phyloP scores from a whole-genome alignment of 2,113 vertebrate species.

The Hystrix cristata region DNA sequence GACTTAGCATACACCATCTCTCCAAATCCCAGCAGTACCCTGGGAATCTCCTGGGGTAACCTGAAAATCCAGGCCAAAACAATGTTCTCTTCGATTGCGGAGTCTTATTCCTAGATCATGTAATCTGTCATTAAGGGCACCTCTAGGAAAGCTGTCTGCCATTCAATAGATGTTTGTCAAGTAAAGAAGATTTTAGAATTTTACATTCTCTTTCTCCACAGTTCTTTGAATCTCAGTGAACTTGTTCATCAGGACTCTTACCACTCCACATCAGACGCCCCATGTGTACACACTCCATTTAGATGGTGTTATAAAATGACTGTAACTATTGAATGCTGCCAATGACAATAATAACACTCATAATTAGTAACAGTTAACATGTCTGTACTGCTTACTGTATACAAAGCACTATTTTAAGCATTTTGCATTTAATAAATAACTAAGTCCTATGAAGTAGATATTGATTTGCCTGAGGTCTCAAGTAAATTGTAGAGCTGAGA shows the following conservation, averaged over 20 bases:
- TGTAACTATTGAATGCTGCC: not conserved
- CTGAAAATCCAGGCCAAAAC: not conserved
- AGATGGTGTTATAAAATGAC: not conserved
- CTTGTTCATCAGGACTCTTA: not conserved
- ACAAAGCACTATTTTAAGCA: not conserved
- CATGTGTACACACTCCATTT: not conserved
- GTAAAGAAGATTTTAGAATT: not conserved
- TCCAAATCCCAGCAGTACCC: too few relatives aligned
- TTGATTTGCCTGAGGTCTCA: not conserved
- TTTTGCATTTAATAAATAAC: not conserved
- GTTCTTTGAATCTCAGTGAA: not conserved
- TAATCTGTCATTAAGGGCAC: rapidly evolving
- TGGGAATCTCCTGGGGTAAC: too few relatives aligned
- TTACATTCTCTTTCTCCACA: not conserved
- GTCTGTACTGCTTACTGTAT: not conserved
- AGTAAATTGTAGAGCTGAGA: not conserved
- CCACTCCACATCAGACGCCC: not conserved
- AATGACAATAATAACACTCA: not conserved
- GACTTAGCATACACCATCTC: not conserved
- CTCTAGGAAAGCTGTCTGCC: not conserved
- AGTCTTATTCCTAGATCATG: not conserved
- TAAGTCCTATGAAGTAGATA: rapidly evolving
- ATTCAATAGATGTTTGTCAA: not conserved
- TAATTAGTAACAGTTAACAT: not conserved
- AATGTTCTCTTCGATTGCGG: not conserved